Base-by-base conservation (phyloP, 2,888 invertebrate genomes). In the Nasonovia ribisnigri region DNA sequence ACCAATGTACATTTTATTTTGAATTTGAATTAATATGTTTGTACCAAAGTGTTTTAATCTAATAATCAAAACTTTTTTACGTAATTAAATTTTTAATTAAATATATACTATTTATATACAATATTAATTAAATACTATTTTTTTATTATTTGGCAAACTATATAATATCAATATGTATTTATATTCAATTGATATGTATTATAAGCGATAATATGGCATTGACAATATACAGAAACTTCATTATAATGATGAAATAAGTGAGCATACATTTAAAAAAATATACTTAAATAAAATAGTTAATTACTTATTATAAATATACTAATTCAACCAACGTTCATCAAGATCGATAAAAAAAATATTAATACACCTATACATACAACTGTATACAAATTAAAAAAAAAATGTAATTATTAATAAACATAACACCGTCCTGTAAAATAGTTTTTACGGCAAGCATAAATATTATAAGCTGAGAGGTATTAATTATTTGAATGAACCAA, bases 321-420 rank as follows among this genome's bases (percentile, higher is more conserved):
- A 11, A 13, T 67, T 0, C n/a, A 67, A 16, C 5, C 67, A n/a
- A n/a, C 0, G 16, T n/a, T n/a, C 5, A n/a, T 67, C 8, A 16
- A 67, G 13, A 67, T 67, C n/a, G 16, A n/a, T n/a, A 67, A 67
- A n/a, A 67, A 4, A 67, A n/a, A 67, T 5, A 16, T 5, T n/a
- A 57, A n/a, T 5, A n/a, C 16, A 26, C 5, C 1, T 16, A n/a
- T n/a, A 16, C 1, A 8, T n/a, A n/a, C n/a, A 1, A n/a, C n/a
- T 67, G n/a, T 29, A 16, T n/a, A 16, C 13, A 5, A 67, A n/a
- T 16, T 67, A n/a, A n/a, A n/a, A n/a, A n/a, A n/a, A n/a, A n/a
- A n/a, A n/a, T n/a, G 16, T 5, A 67, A n/a, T 67, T 67, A n/a
- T 67, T n/a, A 20, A 54, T 54, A 67, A 13, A 5, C 67, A 67